Percentiles rank a stretch among this genome's conserved stretches.
Conservation (phyloP, 2,888 invertebrate species). For the Synergus itoensis region DNA sequence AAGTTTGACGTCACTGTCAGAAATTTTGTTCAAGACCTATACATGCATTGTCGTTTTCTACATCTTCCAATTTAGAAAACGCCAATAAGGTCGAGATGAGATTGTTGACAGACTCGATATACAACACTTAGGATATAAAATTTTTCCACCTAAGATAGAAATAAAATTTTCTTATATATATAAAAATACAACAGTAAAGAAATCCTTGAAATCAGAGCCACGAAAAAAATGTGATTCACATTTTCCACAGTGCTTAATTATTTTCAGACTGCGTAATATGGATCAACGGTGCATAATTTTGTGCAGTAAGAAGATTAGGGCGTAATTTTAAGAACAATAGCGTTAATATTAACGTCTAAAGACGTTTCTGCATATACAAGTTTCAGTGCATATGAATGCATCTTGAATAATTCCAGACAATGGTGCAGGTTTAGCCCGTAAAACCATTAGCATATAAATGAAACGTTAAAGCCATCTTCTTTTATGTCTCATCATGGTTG, state of each 20-base stretch:
- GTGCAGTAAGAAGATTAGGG: not conserved
- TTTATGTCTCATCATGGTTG: not conserved
- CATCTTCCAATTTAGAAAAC: not conserved
- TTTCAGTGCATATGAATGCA: conserved; percentile 7
- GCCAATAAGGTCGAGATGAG: not conserved
- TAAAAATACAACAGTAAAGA: not conserved
- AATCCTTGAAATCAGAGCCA: too few relatives aligned
- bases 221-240: too few relatives aligned
- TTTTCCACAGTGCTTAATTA: too few relatives aligned
- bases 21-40: not conserved
- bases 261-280: not conserved
- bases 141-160: not conserved
- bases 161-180: not conserved
- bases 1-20: not conserved
- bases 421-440: not conserved
- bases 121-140: not conserved
- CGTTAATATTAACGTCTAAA: conserved; percentile 5
- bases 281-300: not conserved
- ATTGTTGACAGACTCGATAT: not conserved
- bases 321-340: not conserved
- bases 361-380: not conserved
- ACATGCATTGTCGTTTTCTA: not conserved
- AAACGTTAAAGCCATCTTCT: conserved; percentile 48
- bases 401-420: conserved; percentile 16
- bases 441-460: conserved; percentile 57